phyloP scores from a whole-genome alignment of 2,888 invertebrate genomes.

The Ditula angustiorana region DNA sequence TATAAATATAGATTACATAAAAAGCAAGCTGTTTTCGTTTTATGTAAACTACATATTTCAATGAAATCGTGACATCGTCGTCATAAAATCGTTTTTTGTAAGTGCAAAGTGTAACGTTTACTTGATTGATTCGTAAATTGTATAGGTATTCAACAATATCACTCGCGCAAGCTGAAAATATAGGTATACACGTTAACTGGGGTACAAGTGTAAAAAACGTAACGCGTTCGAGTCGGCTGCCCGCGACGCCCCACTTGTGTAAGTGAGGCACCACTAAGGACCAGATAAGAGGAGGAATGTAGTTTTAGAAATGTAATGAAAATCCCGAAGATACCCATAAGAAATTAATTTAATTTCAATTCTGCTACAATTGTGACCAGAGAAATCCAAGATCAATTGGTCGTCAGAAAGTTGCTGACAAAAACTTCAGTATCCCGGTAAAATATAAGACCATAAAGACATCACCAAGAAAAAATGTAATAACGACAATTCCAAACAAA shows the following conservation, averaged over 20 bases:
- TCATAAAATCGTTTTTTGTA: constrained; percentile 22
- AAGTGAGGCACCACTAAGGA: constrained; percentile 54
- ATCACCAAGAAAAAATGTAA: constrained; percentile 6
- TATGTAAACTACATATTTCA: neutral
- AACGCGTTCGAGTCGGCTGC: constrained; percentile 65
- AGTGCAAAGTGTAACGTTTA: constrained; percentile 6
- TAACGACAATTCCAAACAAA: constrained; percentile 30
- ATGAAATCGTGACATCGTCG: constrained; percentile 7
- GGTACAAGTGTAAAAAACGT: constrained; percentile 60
- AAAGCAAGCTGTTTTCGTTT: neutral
- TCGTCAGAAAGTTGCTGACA: neutral
- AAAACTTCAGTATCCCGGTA: neutral
- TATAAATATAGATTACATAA: constrained; percentile 18
- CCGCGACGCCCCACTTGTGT: constrained; percentile 62
- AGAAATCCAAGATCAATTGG: neutral
- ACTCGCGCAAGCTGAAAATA: constrained; percentile 57
- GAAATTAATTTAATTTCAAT: constrained; percentile 33
- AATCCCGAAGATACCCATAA: constrained; percentile 33
- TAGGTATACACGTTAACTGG: constrained; percentile 45
- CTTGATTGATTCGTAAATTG: constrained; percentile 29
- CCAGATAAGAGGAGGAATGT: constrained; percentile 38
- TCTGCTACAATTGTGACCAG: neutral
- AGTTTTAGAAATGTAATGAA: constrained; percentile 27
- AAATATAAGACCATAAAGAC: constrained; percentile 5
- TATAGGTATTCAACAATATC: constrained; percentile 50